Evolutionary conservation across 1,140 invertebrate genomes (phyloP).

Genomic region (Euura saliciscinereae): DNA sequence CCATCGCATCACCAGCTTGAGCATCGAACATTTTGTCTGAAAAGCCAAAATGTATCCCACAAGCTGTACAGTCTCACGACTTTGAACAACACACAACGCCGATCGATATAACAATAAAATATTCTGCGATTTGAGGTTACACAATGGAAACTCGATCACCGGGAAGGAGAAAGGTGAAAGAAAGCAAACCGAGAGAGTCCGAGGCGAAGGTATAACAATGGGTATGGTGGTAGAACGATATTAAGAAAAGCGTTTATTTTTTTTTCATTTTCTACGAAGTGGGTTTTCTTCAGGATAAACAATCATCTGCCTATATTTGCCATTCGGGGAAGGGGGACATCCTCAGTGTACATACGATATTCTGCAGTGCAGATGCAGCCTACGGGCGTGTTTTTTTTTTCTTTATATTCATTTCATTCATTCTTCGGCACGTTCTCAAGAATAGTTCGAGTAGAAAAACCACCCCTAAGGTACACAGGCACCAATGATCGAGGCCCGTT

Average conservation of each 20-base stretch:
- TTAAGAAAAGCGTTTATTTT: background rate
- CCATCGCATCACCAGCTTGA: background rate
- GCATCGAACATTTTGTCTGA: too few relatives aligned
- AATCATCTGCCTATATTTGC: background rate
- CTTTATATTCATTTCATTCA: background rate
- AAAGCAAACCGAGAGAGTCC: background rate
- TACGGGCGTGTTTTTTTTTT: background rate
- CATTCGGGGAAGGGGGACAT: too few relatives aligned
- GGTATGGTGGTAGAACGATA: background rate
- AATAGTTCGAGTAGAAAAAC: conserved; percentile 50
- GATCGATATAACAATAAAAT: too few relatives aligned
- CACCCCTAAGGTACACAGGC: conserved; percentile 47
- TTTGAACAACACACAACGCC: too few relatives aligned
- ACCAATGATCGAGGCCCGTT: conserved; percentile 43
- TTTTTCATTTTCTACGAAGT: background rate
- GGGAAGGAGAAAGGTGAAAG: background rate
- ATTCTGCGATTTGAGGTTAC: background rate
- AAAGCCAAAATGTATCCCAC: too few relatives aligned
- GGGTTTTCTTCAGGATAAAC: background rate
- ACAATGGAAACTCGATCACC: background rate
- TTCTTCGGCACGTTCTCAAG: conserved; percentile 44
- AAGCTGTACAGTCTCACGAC: too few relatives aligned
- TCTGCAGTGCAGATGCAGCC: background rate
- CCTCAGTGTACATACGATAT: background rate
- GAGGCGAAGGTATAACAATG: too few relatives aligned